Percentiles rank a stretch among this genome's conserved stretches.
Conservation (phyloP, 2,888 invertebrate species). For the Coecobrya sp. region DNA sequence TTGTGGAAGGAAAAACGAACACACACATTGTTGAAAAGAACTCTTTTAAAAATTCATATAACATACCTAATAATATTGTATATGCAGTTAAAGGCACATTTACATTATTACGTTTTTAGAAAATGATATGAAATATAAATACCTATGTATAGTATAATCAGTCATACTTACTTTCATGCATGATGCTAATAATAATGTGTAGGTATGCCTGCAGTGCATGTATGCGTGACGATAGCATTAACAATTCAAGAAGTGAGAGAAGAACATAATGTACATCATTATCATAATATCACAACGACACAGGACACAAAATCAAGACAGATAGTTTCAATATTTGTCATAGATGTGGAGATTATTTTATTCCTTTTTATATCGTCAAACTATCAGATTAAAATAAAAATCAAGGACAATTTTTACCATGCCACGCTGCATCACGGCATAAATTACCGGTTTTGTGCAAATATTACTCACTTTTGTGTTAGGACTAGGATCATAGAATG, state of each 20-base stretch:
- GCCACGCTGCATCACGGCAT: background rate
- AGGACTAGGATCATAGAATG: background rate
- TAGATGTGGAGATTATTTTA: background rate
- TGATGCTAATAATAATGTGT: background rate
- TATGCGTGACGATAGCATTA: conserved; percentile 56
- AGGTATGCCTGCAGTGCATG: background rate
- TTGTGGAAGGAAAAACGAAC: background rate
- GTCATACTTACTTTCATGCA: background rate
- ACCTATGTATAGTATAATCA: background rate
- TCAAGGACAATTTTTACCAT: conserved; percentile 63
- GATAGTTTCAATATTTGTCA: conserved; percentile 2
- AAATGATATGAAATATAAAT: too few relatives aligned
- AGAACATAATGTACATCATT: background rate
- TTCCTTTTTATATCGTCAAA: background rate
- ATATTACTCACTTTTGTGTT: background rate
- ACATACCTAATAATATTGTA: too few relatives aligned
- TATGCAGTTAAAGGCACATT: too few relatives aligned
- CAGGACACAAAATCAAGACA: background rate
- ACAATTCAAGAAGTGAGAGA: too few relatives aligned
- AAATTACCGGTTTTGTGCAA: background rate
- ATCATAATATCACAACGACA: background rate
- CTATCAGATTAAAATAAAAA: conserved; percentile 60
- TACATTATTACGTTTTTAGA: background rate
- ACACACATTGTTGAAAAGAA: background rate
- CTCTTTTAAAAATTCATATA: too few relatives aligned